These are phyloP conservation scores for Diarsia rubi DNA, from an alignment of 2,888 invertebrate species.

Conservation along the genomic window DNA sequence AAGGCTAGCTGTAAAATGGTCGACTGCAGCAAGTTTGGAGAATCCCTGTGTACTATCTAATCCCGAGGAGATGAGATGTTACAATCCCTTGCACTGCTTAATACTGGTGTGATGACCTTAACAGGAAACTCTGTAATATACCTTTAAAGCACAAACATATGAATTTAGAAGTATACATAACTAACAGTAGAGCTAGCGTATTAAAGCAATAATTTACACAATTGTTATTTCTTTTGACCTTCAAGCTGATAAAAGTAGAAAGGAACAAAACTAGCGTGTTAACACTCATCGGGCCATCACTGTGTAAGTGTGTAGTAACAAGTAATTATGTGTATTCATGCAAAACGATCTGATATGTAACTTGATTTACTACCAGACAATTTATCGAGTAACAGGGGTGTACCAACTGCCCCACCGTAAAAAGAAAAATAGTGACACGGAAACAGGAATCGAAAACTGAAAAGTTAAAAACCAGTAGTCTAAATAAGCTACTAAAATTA, in stretches of 20 bases:
- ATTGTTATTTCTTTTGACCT: slow-evolving; percentile 48
- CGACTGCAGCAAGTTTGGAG: background rate
- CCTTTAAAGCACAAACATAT: background rate
- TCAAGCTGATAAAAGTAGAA: slow-evolving; percentile 51
- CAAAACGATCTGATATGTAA: slow-evolving; percentile 45
- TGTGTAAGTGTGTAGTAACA: slow-evolving; percentile 31
- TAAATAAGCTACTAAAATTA: background rate
- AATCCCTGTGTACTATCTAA: background rate
- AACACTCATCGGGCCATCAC: slow-evolving; percentile 45
- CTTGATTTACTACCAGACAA: slow-evolving; percentile 16
- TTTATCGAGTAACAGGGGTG: background rate
- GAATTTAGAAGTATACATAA: background rate
- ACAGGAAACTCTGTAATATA: background rate
- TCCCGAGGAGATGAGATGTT: background rate
- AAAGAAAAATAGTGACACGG: background rate
- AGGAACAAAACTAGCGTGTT: slow-evolving; percentile 44
- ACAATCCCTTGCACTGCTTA: background rate
- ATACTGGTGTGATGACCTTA: background rate
- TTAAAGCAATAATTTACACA: slow-evolving; percentile 51
- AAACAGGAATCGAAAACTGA: background rate
- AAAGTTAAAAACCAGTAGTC: background rate
- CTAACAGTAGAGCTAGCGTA: background rate
- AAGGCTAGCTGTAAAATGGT: background rate
- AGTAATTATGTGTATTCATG: slow-evolving; percentile 54
- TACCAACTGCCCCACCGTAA: background rate